A percentile compares a stretch with the other conserved stretches of the same genome.
Conservation (phyloP, 2,113 vertebrate genomes). For the Corynorhinus townsendii region DNA sequence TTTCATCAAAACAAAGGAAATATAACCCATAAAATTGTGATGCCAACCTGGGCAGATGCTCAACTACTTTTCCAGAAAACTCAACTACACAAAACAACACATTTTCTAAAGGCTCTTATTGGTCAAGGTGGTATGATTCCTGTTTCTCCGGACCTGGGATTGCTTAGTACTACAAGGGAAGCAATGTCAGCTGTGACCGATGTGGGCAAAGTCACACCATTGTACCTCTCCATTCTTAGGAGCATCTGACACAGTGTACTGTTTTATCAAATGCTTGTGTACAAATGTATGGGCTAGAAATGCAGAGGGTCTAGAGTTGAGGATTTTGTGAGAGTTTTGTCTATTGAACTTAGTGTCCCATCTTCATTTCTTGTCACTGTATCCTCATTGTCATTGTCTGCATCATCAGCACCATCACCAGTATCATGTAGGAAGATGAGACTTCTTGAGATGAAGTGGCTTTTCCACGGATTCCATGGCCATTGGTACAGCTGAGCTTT, state of each 20-base stretch:
- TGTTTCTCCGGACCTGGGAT: not conserved
- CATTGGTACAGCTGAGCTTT: not conserved
- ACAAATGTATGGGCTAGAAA: not conserved
- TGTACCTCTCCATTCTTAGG: not conserved
- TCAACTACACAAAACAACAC: not conserved
- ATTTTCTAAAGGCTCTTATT: not conserved
- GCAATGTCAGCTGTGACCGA: not conserved
- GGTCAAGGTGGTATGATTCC: not conserved
- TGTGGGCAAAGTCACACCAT: not conserved
- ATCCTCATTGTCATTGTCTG: not conserved
- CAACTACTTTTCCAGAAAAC: not conserved
- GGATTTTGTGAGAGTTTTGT: not conserved
- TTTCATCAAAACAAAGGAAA: not conserved
- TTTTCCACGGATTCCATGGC: not conserved
- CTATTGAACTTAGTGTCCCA: not conserved
- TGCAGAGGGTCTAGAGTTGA: not conserved
- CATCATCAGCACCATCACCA: rapidly evolving
- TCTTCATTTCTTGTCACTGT: not conserved
- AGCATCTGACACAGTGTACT: not conserved
- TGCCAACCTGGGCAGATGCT: not conserved
- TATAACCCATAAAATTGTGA: not conserved
- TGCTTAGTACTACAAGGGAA: not conserved
- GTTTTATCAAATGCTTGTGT: not conserved
- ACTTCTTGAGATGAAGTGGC: not conserved
- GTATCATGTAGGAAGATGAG: not conserved